Conservation (phyloP, 2,113 vertebrate species). For the Pipra filicauda region DNA sequence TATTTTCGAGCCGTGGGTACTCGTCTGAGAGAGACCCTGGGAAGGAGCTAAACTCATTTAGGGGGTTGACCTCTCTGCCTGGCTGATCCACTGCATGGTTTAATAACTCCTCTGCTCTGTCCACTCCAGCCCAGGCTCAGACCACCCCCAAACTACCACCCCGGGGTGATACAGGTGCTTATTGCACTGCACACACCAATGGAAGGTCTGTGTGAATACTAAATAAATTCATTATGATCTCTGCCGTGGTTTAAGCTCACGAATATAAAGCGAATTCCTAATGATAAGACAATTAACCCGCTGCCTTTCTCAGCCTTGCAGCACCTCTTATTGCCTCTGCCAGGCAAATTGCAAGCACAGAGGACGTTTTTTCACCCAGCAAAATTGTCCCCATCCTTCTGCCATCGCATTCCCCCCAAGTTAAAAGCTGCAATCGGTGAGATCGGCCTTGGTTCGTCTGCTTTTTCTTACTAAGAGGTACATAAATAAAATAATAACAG, state of each 20-base stretch:
- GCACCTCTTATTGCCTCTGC: background rate
- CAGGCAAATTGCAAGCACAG: background rate
- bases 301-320: background rate
- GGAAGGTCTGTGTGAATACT: constrained; percentile 35
- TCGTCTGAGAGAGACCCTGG: constrained; percentile 54
- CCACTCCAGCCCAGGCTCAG: background rate
- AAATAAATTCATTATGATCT: constrained; percentile 46
- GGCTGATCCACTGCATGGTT: background rate
- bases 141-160: background rate
- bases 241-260: background rate
- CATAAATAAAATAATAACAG: constrained; percentile 63
- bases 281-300: constrained; percentile 54
- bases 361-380: background rate
- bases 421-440: background rate
- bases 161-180: constrained; percentile 9
- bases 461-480: constrained; percentile 28
- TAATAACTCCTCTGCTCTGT: constrained; percentile 54
- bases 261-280: constrained; percentile 33
- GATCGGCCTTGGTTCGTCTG: background rate
- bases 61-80: constrained; percentile 63
- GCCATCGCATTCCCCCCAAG: background rate
- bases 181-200: constrained; percentile 12
- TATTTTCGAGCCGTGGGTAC: constrained; percentile 61
- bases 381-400: background rate
- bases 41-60: constrained; percentile 69